A percentile compares a stretch with the other conserved stretches of the same genome.
Conservation (phyloP, 2,888 invertebrate genomes). For the Drosophila tripunctata region DNA sequence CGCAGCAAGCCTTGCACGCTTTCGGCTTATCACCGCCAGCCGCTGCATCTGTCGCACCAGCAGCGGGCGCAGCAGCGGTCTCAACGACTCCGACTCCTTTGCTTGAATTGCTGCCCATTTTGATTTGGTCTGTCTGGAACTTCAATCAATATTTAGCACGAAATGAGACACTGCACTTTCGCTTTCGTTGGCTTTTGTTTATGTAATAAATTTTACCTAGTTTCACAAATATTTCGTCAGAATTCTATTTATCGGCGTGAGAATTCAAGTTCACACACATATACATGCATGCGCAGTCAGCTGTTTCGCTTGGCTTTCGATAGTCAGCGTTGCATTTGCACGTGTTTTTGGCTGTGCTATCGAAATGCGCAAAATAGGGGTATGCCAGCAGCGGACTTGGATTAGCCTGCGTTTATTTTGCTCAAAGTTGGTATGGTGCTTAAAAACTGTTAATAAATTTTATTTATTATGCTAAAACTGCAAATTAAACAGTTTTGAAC, state of each 20-base stretch:
- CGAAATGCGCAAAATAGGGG: too few species aligned
- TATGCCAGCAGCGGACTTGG: too few species aligned
- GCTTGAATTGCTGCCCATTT: constrained; percentile 86
- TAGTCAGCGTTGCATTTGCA: constrained; percentile 16
- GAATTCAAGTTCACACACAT: constrained; percentile 47
- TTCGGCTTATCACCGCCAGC: constrained; percentile 87
- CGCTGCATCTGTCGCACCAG: constrained; percentile 72
- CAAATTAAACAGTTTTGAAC: too few species aligned
- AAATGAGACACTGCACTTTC: not conserved
- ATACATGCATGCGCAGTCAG: constrained; percentile 16
- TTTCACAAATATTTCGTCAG: constrained; percentile 41
- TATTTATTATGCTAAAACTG: too few species aligned
- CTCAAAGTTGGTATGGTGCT: too few species aligned
- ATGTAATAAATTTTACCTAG: constrained; percentile 64
- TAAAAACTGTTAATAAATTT: not conserved
- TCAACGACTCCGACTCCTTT: constrained; percentile 85
- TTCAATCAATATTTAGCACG: constrained; percentile 2
- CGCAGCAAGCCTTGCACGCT: constrained; percentile 95
- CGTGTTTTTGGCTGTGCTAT: constrained; percentile 19
- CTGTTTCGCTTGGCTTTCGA: constrained; percentile 41
- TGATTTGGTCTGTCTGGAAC: constrained; percentile 8
- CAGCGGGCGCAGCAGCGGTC: constrained; percentile 66
- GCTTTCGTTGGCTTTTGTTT: constrained; percentile 49
- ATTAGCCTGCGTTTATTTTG: too few species aligned
- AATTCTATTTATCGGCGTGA: constrained; percentile 33